A percentile compares a stretch with the other conserved stretches of the same genome.
Evolutionary conservation across 2,113 vertebrate genomes (phyloP).

Genomic region (Asarcornis scutulata): DNA sequence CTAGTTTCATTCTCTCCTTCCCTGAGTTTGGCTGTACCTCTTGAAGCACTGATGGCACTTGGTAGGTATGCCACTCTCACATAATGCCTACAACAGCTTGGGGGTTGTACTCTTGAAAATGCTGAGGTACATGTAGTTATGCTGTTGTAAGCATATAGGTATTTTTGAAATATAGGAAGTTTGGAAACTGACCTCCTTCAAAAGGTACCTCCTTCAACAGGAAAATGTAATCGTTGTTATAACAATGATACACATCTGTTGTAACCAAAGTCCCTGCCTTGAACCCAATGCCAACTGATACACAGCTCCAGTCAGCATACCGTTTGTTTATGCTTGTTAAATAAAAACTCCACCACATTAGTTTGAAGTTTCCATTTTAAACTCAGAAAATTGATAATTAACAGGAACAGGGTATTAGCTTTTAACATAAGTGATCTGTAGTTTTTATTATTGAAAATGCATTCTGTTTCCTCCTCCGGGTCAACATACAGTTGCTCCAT

Average conservation of each 20-base stretch:
- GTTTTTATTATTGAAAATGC: background rate
- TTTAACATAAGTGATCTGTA: background rate
- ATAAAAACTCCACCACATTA: background rate
- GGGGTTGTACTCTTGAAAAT: background rate
- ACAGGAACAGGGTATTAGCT: background rate
- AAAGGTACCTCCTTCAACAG: background rate
- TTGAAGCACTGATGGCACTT: background rate
- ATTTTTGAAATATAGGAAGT: background rate
- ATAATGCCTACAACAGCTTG: background rate
- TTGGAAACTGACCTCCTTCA: background rate
- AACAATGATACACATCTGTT: background rate
- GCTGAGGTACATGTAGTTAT: background rate
- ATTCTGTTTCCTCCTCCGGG: background rate
- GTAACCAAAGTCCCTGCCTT: background rate
- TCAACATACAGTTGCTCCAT: conserved; percentile 14
- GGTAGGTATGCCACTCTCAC: background rate
- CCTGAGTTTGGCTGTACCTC: background rate
- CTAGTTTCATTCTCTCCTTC: background rate
- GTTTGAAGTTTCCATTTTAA: background rate
- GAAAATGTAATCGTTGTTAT: background rate
- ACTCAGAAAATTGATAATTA: background rate
- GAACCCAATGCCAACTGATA: background rate
- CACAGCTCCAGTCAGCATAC: background rate
- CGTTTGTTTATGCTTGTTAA: background rate
- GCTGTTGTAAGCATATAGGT: background rate